Percentiles rank a stretch among this genome's conserved stretches.
Conservation (phyloP, 2,113 vertebrate genomes). For the Canis aureus region DNA sequence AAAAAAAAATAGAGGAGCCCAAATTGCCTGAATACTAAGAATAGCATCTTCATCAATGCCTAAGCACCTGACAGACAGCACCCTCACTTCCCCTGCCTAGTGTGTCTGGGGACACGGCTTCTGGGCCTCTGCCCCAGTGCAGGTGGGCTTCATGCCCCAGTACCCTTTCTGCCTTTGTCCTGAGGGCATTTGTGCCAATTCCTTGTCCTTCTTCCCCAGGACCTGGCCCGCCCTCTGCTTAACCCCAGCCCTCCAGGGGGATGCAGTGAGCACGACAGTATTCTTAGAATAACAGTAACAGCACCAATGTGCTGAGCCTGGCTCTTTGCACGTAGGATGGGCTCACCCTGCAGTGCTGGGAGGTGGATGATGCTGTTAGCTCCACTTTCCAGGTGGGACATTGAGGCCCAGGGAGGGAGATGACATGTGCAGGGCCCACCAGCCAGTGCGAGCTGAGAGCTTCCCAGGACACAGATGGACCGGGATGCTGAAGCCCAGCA, state of each 20-base stretch:
- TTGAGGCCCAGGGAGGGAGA: neutral
- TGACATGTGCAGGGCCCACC: neutral
- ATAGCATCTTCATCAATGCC: constrained; percentile 70
- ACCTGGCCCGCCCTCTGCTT: neutral
- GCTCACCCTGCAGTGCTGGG: neutral
- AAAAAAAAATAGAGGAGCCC: constrained; percentile 53
- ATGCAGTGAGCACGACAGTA: neutral
- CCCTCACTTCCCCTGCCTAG: neutral
- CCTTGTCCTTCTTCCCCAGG: neutral
- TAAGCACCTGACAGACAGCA: constrained; percentile 47
- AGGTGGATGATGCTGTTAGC: neutral
- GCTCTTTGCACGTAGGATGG: neutral
- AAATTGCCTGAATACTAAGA: constrained; percentile 69
- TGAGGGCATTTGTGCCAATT: neutral
- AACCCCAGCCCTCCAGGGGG: neutral
- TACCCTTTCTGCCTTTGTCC: neutral
- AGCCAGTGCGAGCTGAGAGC: fast-evolving
- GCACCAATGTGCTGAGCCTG: neutral
- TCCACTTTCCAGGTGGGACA: neutral
- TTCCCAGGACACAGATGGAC: neutral
- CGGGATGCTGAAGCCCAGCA: neutral
- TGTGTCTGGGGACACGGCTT: neutral
- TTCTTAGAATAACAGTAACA: neutral
- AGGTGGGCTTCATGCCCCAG: neutral
- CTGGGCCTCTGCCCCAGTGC: neutral